These are phyloP conservation scores for Lates calcarifer DNA, from an alignment of 2,113 vertebrate species.

Conservation along the genomic window DNA sequence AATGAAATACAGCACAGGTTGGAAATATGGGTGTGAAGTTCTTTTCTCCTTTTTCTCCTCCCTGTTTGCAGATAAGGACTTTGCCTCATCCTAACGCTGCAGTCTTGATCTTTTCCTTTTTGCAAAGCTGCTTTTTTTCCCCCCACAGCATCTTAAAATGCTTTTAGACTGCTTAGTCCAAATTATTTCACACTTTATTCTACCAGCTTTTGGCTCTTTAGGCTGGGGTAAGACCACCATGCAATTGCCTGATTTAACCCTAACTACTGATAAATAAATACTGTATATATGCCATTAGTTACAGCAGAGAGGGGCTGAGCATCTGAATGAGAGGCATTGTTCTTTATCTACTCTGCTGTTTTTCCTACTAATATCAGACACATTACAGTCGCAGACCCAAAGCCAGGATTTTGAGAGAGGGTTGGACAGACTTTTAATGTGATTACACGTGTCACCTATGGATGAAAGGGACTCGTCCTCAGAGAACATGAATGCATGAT, in stretches of 20 bases:
- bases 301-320: slow-evolving; percentile 28
- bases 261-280: slow-evolving; percentile 46
- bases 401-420: slow-evolving; percentile 5
- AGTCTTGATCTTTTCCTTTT: slow-evolving; percentile 53
- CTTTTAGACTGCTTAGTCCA: slow-evolving; percentile 50
- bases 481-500: slow-evolving; percentile 41
- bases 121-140: slow-evolving; percentile 27
- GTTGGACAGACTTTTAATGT: background rate
- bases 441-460: slow-evolving; percentile 37
- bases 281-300: slow-evolving; percentile 42
- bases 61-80: slow-evolving; percentile 57
- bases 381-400: slow-evolving; percentile 11
- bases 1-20: slow-evolving; percentile 77
- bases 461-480: slow-evolving; percentile 21
- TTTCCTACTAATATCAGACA: background rate
- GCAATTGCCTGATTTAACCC: slow-evolving; percentile 38
- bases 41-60: slow-evolving; percentile 54
- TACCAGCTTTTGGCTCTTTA: slow-evolving; percentile 39
- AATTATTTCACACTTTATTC: slow-evolving; percentile 63
- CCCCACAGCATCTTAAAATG: slow-evolving; percentile 38
- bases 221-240: slow-evolving; percentile 23
- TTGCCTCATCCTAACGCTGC: slow-evolving; percentile 51
- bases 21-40: slow-evolving; percentile 59
- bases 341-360: slow-evolving; percentile 17
- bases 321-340: slow-evolving; percentile 23